Conservation (phyloP, 2,888 invertebrate genomes). For the Calameuta pallipes region DNA sequence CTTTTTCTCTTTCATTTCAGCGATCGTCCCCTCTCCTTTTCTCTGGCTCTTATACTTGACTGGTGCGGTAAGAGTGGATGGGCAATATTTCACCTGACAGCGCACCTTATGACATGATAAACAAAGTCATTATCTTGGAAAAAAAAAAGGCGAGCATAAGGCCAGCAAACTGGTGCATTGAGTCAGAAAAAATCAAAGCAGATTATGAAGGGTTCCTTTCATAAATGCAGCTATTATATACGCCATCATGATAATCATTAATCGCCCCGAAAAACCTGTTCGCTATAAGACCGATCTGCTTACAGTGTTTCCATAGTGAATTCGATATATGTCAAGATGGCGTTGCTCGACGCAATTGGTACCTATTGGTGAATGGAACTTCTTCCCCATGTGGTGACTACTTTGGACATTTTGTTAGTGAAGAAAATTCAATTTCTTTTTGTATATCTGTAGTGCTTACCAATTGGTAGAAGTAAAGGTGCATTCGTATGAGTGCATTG, state of each 20-base stretch:
- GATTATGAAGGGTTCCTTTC: conserved; percentile 45
- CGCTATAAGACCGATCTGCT: background rate
- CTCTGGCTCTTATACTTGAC: background rate
- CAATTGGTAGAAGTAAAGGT: background rate
- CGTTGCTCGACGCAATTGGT: background rate
- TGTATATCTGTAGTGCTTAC: background rate
- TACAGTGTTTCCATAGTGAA: background rate
- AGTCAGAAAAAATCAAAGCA: conserved; percentile 50
- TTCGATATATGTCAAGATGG: background rate
- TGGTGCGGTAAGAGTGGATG: background rate
- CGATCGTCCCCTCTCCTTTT: background rate
- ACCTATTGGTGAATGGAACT: background rate
- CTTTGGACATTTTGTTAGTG: background rate
- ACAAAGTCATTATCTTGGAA: conserved; percentile 57
- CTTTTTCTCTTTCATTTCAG: background rate
- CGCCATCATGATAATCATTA: conserved; percentile 4
- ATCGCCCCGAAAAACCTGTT: background rate
- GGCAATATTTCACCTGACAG: conserved; percentile 45
- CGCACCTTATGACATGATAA: conserved; percentile 52
- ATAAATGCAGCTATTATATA: conserved; percentile 23
- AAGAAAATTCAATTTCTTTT: background rate
- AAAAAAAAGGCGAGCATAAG: conserved; percentile 34
- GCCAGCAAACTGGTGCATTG: conserved; percentile 31
- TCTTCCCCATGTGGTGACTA: background rate
- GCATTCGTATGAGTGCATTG: background rate